A percentile compares a stretch with the other conserved stretches of the same genome.
Conservation (phyloP, 2,113 vertebrate genomes). For the Otus sunia region DNA sequence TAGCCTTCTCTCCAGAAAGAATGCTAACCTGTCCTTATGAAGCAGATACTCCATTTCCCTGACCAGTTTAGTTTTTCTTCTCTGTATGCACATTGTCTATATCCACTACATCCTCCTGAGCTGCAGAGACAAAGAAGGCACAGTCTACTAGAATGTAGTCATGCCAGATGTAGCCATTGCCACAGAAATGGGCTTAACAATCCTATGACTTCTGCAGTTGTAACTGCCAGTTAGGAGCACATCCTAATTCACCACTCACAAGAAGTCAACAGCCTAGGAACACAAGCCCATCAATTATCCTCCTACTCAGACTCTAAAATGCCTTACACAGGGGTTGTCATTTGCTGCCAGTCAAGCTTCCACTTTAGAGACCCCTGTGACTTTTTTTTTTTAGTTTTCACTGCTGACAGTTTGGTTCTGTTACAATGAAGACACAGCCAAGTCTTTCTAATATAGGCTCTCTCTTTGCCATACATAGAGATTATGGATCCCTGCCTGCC, state of each 20-base stretch:
- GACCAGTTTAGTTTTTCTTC: background rate
- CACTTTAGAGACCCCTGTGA: background rate
- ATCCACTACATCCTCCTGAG: background rate
- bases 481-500: background rate
- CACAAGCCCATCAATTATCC: background rate
- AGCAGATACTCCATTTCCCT: background rate
- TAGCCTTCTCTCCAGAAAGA: background rate
- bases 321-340: background rate
- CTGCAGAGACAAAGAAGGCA: background rate
- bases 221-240: background rate
- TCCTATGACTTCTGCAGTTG: background rate
- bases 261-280: background rate
- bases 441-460: background rate
- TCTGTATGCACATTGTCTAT: background rate
- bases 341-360: conserved; percentile 1
- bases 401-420: background rate
- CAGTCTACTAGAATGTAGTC: background rate
- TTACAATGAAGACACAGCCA: background rate
- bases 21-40: background rate
- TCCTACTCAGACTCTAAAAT: background rate
- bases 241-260: background rate
- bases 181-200: background rate
- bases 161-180: background rate
- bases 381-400: background rate
- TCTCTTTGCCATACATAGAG: background rate